Conservation (phyloP, 2,797 vertebrate genomes). For the Coregonus sp. region DNA sequence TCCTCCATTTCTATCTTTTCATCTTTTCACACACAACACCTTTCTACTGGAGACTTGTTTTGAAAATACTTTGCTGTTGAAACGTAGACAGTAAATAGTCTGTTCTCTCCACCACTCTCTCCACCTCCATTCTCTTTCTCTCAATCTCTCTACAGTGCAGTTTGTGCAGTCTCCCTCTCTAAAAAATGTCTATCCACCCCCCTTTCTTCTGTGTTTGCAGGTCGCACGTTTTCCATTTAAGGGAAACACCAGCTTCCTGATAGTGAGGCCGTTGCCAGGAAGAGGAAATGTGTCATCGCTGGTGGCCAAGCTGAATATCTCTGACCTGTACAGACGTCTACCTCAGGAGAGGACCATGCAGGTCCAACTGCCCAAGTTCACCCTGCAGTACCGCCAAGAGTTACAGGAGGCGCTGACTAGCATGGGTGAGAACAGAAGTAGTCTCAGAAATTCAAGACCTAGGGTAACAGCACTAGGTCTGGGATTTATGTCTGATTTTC, state of each 20-base stretch:
- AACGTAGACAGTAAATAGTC: no score
- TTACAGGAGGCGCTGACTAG: constrained; percentile 77
- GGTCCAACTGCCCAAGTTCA: constrained; percentile 87
- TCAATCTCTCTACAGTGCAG: neutral
- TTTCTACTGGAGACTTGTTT: no score
- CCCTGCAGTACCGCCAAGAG: constrained; percentile 83
- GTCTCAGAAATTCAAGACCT: neutral
- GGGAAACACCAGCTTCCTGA: constrained; percentile 85
- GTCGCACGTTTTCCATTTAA: constrained; percentile 89
- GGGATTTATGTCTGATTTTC: no score
- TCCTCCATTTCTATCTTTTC: no score
- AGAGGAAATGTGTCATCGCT: constrained; percentile 73
- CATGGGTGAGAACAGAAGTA: constrained; percentile 81
- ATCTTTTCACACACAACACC: no score
- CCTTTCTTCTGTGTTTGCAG: constrained; percentile 59
- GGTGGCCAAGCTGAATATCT: constrained; percentile 79
- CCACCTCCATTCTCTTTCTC: neutral
- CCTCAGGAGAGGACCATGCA: constrained; percentile 78
- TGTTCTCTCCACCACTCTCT: neutral
- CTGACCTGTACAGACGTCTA: constrained; percentile 74
- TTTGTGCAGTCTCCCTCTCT: neutral
- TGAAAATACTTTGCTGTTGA: no score
- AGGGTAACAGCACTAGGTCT: neutral
- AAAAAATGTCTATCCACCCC: neutral
- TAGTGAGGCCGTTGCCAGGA: constrained; percentile 76